These are phyloP conservation scores for Heliothis subflexa DNA, from an alignment of 1,140 invertebrate species.

Conservation along the genomic window DNA sequence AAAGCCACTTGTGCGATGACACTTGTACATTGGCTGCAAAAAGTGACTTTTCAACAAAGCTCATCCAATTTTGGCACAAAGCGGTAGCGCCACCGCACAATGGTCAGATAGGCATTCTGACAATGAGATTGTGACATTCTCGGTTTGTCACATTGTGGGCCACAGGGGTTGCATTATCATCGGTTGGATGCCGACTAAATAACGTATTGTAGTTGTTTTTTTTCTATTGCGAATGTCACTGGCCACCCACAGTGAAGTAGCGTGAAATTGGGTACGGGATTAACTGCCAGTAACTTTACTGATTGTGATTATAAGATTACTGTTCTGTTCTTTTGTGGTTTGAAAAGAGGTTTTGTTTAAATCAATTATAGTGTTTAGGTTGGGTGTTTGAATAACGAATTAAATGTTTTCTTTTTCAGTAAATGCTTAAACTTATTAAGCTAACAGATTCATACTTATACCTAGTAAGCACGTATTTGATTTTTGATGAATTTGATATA, in stretches of 20 bases:
- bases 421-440: not conserved
- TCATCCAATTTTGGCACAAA: conserved; percentile 65
- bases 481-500: not conserved
- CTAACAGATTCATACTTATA: not conserved
- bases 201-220: conserved; percentile 48
- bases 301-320: conserved; percentile 48
- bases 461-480: not conserved
- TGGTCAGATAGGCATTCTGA: conserved; percentile 56
- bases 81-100: conserved; percentile 78
- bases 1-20: conserved; percentile 45
- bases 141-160: conserved; percentile 62
- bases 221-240: conserved; percentile 53
- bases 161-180: conserved; percentile 59
- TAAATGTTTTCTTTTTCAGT: not conserved
- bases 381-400: not conserved
- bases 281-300: conserved; percentile 50
- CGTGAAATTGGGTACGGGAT: conserved; percentile 60
- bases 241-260: conserved; percentile 62
- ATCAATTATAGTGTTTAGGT: conserved; percentile 1
- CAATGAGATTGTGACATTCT: conserved; percentile 69
- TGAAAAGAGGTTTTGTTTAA: conserved; percentile 1
- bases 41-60: conserved; percentile 71
- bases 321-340: conserved; percentile 4
- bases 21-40: conserved; percentile 48
- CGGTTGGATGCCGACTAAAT: conserved; percentile 49